These are phyloP conservation scores for Luperina testacea DNA, from an alignment of 2,888 invertebrate species.

Conservation along the genomic window DNA sequence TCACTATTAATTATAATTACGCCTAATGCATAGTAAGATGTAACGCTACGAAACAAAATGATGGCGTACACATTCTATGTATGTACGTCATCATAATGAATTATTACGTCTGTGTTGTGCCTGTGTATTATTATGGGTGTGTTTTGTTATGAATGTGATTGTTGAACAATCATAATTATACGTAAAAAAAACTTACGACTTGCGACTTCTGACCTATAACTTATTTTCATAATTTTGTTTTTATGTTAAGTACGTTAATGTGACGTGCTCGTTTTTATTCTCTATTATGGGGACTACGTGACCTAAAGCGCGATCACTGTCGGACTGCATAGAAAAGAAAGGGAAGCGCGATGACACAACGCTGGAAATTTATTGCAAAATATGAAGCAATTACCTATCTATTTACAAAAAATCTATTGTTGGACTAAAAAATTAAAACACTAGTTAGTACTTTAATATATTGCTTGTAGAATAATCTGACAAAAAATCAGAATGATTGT, in stretches of 20 bases:
- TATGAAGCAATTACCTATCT: no score
- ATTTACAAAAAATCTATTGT: no score
- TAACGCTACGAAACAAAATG: background rate
- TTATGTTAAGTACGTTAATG: background rate
- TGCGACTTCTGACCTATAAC: conserved; percentile 34
- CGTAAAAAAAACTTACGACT: conserved; percentile 6
- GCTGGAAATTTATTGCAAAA: no score
- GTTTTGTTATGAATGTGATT: conserved; percentile 2
- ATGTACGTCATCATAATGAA: background rate
- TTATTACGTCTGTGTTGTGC: conserved; percentile 13
- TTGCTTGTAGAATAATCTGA: no score
- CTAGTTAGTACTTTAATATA: no score
- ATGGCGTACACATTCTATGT: conserved; percentile 22
- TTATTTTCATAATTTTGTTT: conserved; percentile 19
- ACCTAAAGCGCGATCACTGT: no score
- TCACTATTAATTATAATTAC: conserved; percentile 9
- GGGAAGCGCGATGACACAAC: no score
- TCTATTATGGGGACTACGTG: no score
- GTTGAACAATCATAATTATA: conserved; percentile 2
- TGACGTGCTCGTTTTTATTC: background rate
- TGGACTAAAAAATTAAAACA: no score
- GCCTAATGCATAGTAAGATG: conserved; percentile 25
- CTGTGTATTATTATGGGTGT: conserved; percentile 17
- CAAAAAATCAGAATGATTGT: no score
- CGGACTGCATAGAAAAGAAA: no score